A percentile compares a stretch with the other conserved stretches of the same genome.
Conservation (phyloP, 2,888 invertebrate species). For the Dioctria rufipes region DNA sequence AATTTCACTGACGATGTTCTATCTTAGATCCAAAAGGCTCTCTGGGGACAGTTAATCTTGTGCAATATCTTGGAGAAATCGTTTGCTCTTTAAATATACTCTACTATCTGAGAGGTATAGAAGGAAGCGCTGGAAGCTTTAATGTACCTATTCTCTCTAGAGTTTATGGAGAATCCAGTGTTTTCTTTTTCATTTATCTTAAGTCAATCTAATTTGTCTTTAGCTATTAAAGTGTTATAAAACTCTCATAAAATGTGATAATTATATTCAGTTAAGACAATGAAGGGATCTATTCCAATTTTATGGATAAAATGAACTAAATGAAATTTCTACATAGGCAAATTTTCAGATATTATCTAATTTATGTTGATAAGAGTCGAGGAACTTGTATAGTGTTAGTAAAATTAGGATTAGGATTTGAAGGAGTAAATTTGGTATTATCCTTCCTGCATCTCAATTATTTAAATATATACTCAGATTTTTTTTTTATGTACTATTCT, state of each 20-base stretch:
- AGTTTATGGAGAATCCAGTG: not conserved
- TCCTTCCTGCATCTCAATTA: too few relatives aligned
- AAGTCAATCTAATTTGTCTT: slow-evolving; percentile 20
- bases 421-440: too few relatives aligned
- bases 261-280: not conserved
- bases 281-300: not conserved
- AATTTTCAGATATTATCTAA: too few relatives aligned
- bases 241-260: slow-evolving; percentile 19
- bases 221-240: slow-evolving; percentile 24
- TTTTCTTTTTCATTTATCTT: not conserved
- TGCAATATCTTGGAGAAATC: slow-evolving; percentile 35
- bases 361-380: too few relatives aligned
- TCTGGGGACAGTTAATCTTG: slow-evolving; percentile 32
- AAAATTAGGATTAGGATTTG: too few relatives aligned
- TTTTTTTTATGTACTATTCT: too few relatives aligned
- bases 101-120: not conserved
- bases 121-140: slow-evolving; percentile 12
- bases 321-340: too few relatives aligned
- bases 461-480: too few relatives aligned
- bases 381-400: too few relatives aligned
- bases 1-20: slow-evolving; percentile 36
- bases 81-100: slow-evolving; percentile 19
- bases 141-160: not conserved
- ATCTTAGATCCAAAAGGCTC: slow-evolving; percentile 37
- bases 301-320: too few relatives aligned